Conservation (phyloP, 1,140 invertebrate species). For the Belonocnema kinseyi region DNA sequence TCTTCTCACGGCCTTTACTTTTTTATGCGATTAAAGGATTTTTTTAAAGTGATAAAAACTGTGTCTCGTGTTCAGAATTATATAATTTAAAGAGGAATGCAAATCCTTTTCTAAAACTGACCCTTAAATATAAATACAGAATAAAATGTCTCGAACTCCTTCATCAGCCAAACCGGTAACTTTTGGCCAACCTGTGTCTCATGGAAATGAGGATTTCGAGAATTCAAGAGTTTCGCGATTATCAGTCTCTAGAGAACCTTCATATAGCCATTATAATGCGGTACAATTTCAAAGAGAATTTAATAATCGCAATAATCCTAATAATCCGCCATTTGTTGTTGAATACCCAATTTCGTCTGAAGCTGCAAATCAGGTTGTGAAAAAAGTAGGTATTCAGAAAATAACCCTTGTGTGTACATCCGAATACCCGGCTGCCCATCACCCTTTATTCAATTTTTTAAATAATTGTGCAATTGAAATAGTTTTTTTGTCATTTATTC, state of each 20-base stretch:
- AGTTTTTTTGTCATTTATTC: too few species aligned
- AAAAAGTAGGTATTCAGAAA: constrained; percentile 23
- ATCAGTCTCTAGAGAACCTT: constrained; percentile 13
- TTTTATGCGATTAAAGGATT: too few species aligned
- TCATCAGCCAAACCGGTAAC: constrained; percentile 9
- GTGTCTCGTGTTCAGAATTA: too few species aligned
- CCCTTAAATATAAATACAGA: not conserved
- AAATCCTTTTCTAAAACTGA: not conserved
- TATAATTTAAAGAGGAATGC: not conserved
- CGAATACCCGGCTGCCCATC: too few species aligned
- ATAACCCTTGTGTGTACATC: too few species aligned
- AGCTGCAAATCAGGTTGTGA: constrained; percentile 10
- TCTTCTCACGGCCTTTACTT: too few species aligned
- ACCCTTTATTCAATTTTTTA: too few species aligned
- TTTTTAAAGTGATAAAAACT: too few species aligned
- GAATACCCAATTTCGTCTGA: constrained; percentile 22
- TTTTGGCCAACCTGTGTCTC: constrained; percentile 20
- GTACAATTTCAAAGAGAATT: constrained; percentile 28
- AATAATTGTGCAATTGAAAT: too few species aligned
- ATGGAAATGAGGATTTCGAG: constrained; percentile 17
- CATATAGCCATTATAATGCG: constrained; percentile 13
- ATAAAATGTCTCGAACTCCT: constrained; percentile 9
- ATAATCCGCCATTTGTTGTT: constrained; percentile 16
- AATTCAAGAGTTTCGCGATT: constrained; percentile 16
- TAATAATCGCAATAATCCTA: constrained; percentile 6